Evolutionary conservation across 2,888 invertebrate genomes (phyloP).

Genomic region (Villa cingulata): DNA sequence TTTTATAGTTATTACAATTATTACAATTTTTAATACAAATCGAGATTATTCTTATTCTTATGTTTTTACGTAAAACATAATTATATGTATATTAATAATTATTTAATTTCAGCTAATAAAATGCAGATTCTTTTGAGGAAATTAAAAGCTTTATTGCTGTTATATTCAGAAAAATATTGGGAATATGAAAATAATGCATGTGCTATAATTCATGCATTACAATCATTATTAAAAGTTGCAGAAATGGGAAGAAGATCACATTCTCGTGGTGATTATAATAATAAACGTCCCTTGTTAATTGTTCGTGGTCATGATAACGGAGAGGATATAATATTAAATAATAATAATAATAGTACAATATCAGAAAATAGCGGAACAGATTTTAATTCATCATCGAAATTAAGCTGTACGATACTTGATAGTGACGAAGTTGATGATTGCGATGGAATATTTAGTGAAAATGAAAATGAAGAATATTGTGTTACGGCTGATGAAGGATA

Average conservation of each 20-base stretch:
- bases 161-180: slow-evolving; percentile 25
- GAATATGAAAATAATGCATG: slow-evolving; percentile 25
- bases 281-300: background rate
- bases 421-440: slow-evolving; percentile 21
- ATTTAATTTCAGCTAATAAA: background rate
- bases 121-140: slow-evolving; percentile 13
- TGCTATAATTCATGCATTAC: slow-evolving; percentile 29
- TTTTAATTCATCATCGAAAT: slow-evolving; percentile 28
- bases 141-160: slow-evolving; percentile 28
- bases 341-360: too few species aligned
- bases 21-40: too few species aligned
- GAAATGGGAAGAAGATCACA: slow-evolving; percentile 22
- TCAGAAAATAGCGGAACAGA: slow-evolving; percentile 21
- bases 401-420: slow-evolving; percentile 28
- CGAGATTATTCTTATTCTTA: too few species aligned
- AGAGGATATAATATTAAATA: background rate
- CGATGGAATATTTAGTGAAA: slow-evolving; percentile 28
- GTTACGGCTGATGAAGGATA: slow-evolving; percentile 35
- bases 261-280: background rate
- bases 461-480: slow-evolving; percentile 29
- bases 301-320: background rate
- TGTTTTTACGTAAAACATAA: too few species aligned
- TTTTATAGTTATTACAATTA: too few species aligned
- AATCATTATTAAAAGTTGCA: slow-evolving; percentile 32
- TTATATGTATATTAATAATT: too few species aligned